Percentiles rank a stretch among this genome's conserved stretches.
These are phyloP conservation scores for Nothocercus julius DNA, from an alignment of 2,113 vertebrate genomes.

Conservation along the genomic window DNA sequence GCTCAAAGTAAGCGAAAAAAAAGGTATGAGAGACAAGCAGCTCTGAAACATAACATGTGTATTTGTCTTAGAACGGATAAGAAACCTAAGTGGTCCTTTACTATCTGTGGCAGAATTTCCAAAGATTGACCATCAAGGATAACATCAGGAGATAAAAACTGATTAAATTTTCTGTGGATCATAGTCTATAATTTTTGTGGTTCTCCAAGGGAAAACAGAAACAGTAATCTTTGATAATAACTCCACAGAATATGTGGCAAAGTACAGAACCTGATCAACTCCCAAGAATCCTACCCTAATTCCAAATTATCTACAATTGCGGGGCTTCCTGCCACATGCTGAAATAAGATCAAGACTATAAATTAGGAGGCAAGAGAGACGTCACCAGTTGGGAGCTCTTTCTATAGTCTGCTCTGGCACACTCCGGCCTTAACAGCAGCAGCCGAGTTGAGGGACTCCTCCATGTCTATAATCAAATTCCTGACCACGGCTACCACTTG, in stretches of 20 bases:
- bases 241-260: neutral
- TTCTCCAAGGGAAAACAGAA: neutral
- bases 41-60: neutral
- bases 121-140: neutral
- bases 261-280: neutral
- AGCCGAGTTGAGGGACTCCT: neutral
- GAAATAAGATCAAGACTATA: neutral
- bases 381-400: neutral
- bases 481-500: neutral
- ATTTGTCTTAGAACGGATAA: neutral
- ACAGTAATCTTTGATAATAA: neutral
- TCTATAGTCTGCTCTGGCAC: neutral
- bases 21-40: neutral
- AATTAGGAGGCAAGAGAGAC: neutral
- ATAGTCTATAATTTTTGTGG: neutral
- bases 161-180: neutral
- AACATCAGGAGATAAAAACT: neutral
- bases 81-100: neutral
- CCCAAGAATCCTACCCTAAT: neutral
- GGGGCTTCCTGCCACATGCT: neutral
- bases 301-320: neutral
- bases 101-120: neutral
- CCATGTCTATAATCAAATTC: neutral
- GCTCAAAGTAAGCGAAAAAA: neutral
- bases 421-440: neutral